These are phyloP conservation scores for Ephestia elutella DNA, from an alignment of 1,140 invertebrate genomes.

Conservation along the genomic window DNA sequence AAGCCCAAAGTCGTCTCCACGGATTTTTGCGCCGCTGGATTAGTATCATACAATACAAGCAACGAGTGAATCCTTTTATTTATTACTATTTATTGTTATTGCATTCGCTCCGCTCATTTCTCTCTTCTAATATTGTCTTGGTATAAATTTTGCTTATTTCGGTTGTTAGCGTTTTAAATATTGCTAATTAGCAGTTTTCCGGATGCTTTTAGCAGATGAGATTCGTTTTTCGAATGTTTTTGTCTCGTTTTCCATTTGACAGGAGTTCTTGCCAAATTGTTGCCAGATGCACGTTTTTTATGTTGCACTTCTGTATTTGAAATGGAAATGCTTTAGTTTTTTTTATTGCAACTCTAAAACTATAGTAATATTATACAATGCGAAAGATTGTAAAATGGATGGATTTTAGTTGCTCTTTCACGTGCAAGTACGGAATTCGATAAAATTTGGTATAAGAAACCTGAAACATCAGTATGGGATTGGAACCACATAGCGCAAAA, in stretches of 20 bases:
- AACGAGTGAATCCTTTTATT: constrained; percentile 75
- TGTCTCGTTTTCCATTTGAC: background rate
- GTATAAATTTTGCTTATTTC: constrained; percentile 67
- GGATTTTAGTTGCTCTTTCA: too few relatives aligned
- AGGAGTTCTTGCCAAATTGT: background rate
- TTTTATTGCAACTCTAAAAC: too few relatives aligned
- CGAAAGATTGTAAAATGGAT: too few relatives aligned
- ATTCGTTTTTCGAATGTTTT: constrained; percentile 20
- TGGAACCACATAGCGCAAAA: too few relatives aligned
- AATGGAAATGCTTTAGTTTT: constrained; percentile 3
- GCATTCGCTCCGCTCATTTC: constrained; percentile 68
- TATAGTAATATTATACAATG: too few relatives aligned
- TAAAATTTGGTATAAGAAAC: too few relatives aligned
- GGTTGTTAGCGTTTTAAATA: constrained; percentile 55
- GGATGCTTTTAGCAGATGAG: constrained; percentile 37
- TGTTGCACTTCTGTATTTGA: background rate
- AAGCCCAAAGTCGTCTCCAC: constrained; percentile 33
- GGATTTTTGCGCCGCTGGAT: constrained; percentile 41
- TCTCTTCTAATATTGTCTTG: constrained; percentile 69
- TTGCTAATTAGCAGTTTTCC: constrained; percentile 50
- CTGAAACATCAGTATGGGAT: too few relatives aligned
- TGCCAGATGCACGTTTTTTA: too few relatives aligned
- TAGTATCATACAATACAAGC: constrained; percentile 74
- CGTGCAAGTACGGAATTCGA: too few relatives aligned
- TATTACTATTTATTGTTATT: constrained; percentile 76